Conservation (phyloP, 1,140 invertebrate species). For the Penaeus indicus region DNA sequence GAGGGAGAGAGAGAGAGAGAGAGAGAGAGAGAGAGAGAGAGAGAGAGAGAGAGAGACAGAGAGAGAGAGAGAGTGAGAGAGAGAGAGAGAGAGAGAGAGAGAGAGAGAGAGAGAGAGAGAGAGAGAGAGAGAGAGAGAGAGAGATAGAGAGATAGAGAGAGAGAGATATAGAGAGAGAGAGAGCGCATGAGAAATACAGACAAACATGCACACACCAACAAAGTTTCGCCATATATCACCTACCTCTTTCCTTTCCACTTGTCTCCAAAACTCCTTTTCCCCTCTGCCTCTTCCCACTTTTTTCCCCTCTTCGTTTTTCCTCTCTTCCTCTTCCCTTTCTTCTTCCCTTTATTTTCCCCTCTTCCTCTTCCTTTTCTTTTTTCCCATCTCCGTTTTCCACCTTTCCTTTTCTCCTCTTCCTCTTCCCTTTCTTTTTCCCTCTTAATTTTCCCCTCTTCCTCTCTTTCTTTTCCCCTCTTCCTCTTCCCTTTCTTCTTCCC, state of each 20-base stretch:
- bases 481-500: background rate
- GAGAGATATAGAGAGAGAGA: too few relatives aligned
- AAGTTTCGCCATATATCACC: background rate
- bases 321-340: background rate
- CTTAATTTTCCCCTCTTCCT: background rate
- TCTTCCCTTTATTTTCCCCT: background rate
- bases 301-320: too few relatives aligned
- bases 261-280: too few relatives aligned
- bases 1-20: background rate
- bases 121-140: too few relatives aligned
- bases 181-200: too few relatives aligned
- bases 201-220: background rate
- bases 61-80: background rate
- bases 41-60: background rate
- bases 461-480: background rate
- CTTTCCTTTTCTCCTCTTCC: too few relatives aligned
- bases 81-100: background rate
- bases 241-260: too few relatives aligned
- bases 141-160: too few relatives aligned
- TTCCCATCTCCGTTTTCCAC: background rate
- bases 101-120: too few relatives aligned
- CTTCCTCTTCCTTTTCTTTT: background rate
- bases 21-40: background rate
- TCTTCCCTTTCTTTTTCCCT: background rate
- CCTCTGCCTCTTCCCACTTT: too few relatives aligned